These are phyloP conservation scores for Poeciliopsis gracilis DNA, from an alignment of 2,797 vertebrate genomes.

Conservation along the genomic window DNA sequence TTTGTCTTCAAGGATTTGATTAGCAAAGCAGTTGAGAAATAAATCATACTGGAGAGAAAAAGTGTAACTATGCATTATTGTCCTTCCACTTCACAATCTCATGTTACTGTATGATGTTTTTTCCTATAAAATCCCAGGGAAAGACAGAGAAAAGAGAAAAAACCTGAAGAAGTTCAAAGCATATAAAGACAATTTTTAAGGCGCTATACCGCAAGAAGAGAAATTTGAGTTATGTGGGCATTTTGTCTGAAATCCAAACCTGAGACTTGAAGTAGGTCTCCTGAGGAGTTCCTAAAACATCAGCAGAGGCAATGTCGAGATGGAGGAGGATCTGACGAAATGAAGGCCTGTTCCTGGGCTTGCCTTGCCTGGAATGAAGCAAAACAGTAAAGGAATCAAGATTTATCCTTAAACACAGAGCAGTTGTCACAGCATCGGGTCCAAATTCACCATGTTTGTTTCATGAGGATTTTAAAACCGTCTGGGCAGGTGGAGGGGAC, in stretches of 20 bases:
- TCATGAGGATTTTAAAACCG: conserved; percentile 99
- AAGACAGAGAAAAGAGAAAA: background rate
- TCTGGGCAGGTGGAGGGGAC: conserved; percentile 98
- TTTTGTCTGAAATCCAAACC: conserved; percentile 74
- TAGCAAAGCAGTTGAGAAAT: background rate
- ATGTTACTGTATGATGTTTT: background rate
- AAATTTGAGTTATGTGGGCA: background rate
- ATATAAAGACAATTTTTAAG: background rate
- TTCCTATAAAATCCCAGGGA: background rate
- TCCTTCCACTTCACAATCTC: background rate
- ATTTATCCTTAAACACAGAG: background rate
- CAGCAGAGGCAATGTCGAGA: conserved; percentile 96
- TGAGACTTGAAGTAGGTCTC: conserved; percentile 99
- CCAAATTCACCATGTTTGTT: conserved; percentile 92
- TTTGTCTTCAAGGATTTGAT: background rate
- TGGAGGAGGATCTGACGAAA: conserved; percentile 98
- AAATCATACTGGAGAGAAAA: background rate
- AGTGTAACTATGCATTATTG: background rate
- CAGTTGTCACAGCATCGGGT: background rate
- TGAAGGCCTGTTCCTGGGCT: conserved; percentile 95
- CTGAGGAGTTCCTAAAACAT: conserved; percentile 94
- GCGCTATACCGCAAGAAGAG: background rate
- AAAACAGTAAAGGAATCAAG: background rate
- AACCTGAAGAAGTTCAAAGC: background rate
- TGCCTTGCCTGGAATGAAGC: conserved; percentile 88